Percentiles rank a stretch among this genome's conserved stretches.
Evolutionary conservation across 2,888 invertebrate genomes (phyloP).

Genomic region (Orgyia antiqua): DNA sequence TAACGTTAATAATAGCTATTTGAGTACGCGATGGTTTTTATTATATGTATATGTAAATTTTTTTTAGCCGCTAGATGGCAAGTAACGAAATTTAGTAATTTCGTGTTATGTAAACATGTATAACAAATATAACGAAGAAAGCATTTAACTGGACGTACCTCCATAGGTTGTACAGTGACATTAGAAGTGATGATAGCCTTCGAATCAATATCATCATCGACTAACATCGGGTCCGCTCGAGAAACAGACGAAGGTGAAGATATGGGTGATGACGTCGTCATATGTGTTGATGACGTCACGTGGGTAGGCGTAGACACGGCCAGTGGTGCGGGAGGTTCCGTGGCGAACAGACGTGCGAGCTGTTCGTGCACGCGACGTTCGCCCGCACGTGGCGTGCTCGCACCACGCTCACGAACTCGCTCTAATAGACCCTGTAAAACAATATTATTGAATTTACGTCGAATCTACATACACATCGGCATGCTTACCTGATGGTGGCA

Average conservation of each 20-base stretch:
- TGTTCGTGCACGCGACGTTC: conserved; percentile 87
- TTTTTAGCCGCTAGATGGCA: too few species aligned
- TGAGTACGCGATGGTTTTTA: too few species aligned
- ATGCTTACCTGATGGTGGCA: too few species aligned
- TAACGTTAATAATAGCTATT: not conserved
- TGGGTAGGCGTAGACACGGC: conserved; percentile 7
- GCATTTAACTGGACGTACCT: conserved; percentile 28
- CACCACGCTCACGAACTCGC: conserved; percentile 85
- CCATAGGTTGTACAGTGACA: conserved; percentile 52
- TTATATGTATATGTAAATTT: too few species aligned
- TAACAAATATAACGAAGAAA: not conserved
- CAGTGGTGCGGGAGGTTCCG: conserved; percentile 21
- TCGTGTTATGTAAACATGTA: not conserved
- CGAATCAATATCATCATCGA: conserved; percentile 21
- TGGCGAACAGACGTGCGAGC: conserved; percentile 68
- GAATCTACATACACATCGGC: too few species aligned
- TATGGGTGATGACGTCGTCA: conserved; percentile 6
- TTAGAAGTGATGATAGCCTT: conserved; percentile 30
- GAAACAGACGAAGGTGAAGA: not conserved
- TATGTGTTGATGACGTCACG: conserved; percentile 8
- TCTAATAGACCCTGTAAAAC: conserved; percentile 81
- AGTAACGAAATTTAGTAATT: too few species aligned
- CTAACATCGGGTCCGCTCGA: conserved; percentile 22
- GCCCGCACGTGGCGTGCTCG: conserved; percentile 77
- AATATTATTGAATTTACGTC: too few species aligned